A percentile compares a stretch with the other conserved stretches of the same genome.
Evolutionary conservation across 1,140 invertebrate species (phyloP).

Genomic region (Conus betulinus): DNA sequence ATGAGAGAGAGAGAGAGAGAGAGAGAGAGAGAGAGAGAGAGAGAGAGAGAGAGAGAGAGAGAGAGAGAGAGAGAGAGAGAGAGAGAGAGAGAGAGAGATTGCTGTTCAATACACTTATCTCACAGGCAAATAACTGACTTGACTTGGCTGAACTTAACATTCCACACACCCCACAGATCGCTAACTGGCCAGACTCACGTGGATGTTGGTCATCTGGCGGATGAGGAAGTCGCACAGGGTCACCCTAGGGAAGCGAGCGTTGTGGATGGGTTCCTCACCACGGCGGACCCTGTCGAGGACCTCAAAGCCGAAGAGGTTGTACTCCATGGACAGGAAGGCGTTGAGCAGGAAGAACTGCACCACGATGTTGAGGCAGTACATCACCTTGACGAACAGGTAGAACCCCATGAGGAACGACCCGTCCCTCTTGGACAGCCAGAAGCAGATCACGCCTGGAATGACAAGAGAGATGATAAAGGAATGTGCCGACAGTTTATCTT

Average conservation of each 20-base stretch:
- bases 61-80: too few species aligned
- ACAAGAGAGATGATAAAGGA: not conserved
- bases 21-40: too few species aligned
- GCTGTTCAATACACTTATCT: too few species aligned
- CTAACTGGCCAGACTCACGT: conserved; percentile 53
- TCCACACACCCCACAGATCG: too few species aligned
- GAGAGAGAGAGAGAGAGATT: too few species aligned
- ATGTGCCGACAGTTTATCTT: too few species aligned
- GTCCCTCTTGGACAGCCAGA: conserved; percentile 72
- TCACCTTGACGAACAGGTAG: conserved; percentile 70
- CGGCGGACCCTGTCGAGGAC: conserved; percentile 30
- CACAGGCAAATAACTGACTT: too few species aligned
- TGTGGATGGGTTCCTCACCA: conserved; percentile 17
- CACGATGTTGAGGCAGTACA: conserved; percentile 65
- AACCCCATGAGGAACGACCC: conserved; percentile 76
- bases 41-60: too few species aligned
- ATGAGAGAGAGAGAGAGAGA: too few species aligned
- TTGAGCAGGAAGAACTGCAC: conserved; percentile 70
- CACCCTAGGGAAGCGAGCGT: conserved; percentile 74
- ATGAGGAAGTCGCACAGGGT: conserved; percentile 78
- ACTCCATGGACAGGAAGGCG: conserved; percentile 60
- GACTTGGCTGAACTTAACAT: too few species aligned
- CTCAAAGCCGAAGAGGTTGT: conserved; percentile 46
- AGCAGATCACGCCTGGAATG: conserved; percentile 41
- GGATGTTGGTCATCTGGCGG: conserved; percentile 73